A percentile compares a stretch with the other conserved stretches of the same genome.
phyloP scores from a whole-genome alignment of 2,797 vertebrate genomes.

The Triplophysa yarkandensis region DNA sequence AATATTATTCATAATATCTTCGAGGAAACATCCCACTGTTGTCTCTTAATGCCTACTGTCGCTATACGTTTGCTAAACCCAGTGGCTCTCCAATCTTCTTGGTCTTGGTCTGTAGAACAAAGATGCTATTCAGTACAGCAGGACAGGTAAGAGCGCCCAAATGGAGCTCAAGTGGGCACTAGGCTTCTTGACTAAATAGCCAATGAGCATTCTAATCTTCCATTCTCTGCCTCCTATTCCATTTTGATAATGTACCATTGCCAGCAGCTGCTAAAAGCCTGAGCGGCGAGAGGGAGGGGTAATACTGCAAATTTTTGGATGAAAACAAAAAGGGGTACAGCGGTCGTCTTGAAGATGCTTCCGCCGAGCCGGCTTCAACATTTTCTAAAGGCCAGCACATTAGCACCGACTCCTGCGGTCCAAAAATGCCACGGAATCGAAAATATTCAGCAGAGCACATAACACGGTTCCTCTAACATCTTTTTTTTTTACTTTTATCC shows the following conservation, averaged over 20 bases:
- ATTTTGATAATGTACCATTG: conserved; percentile 62
- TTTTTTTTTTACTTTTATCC: conserved; percentile 47
- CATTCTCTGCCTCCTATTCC: conserved; percentile 56
- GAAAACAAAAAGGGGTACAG: conserved; percentile 48
- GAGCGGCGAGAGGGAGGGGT: conserved; percentile 53
- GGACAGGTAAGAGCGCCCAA: conserved; percentile 62
- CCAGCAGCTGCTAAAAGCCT: conserved; percentile 65
- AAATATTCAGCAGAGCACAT: conserved; percentile 52
- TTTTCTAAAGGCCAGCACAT: conserved; percentile 48
- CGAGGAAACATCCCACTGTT: conserved; percentile 25
- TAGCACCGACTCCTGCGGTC: conserved; percentile 22
- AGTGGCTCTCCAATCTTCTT: conserved; percentile 41
- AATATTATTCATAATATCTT: conserved; percentile 29
- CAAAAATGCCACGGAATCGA: conserved; percentile 36
- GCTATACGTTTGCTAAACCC: conserved; percentile 30
- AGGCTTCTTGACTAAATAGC: conserved; percentile 64
- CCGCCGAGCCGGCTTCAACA: conserved; percentile 26
- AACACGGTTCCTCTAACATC: conserved; percentile 41
- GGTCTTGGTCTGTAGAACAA: conserved; percentile 55
- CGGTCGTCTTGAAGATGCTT: conserved; percentile 52
- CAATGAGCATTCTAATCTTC: conserved; percentile 60
- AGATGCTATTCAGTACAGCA: conserved; percentile 57
- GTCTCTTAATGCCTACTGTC: conserved; percentile 36
- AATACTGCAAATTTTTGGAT: conserved; percentile 51
- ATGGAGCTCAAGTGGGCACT: conserved; percentile 67